phyloP scores from a whole-genome alignment of 2,797 vertebrate genomes.

The Sebastes cheni region DNA sequence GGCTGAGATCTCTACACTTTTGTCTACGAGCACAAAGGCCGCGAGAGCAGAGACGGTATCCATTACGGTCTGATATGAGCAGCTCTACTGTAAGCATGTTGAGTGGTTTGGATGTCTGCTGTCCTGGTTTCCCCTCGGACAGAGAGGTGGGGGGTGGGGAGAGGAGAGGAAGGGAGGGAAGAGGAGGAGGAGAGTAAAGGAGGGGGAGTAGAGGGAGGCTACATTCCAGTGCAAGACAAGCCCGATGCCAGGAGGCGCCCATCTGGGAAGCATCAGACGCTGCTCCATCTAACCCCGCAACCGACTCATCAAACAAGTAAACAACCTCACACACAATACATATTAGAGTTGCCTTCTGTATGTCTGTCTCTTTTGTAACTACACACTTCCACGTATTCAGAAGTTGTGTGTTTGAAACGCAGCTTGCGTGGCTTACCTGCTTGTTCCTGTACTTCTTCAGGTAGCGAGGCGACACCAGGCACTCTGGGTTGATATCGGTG shows the following conservation, averaged over 20 bases:
- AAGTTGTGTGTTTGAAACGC: background rate
- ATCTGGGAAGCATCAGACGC: conserved; percentile 72
- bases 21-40: conserved; percentile 22
- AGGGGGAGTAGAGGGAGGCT: conserved; percentile 44
- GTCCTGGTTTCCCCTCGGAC: conserved; percentile 67
- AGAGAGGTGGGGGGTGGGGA: background rate
- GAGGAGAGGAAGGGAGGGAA: background rate
- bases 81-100: conserved; percentile 10
- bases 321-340: conserved; percentile 40
- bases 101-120: conserved; percentile 33
- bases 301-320: conserved; percentile 46
- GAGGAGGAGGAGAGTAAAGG: conserved; percentile 19
- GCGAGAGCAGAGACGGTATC: background rate
- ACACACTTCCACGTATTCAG: background rate
- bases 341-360: background rate
- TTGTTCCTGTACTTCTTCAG: conserved; percentile 99
- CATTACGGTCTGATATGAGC: conserved; percentile 21
- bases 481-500: conserved; percentile 96
- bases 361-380: background rate
- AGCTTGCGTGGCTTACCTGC: conserved; percentile 84
- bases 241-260: conserved; percentile 66
- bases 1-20: background rate
- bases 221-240: conserved; percentile 68
- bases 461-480: conserved; percentile 96
- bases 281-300: conserved; percentile 23